Percentiles rank a stretch among this genome's conserved stretches.
Conservation (phyloP, 2,113 vertebrate genomes). For the Asarcornis scutulata region DNA sequence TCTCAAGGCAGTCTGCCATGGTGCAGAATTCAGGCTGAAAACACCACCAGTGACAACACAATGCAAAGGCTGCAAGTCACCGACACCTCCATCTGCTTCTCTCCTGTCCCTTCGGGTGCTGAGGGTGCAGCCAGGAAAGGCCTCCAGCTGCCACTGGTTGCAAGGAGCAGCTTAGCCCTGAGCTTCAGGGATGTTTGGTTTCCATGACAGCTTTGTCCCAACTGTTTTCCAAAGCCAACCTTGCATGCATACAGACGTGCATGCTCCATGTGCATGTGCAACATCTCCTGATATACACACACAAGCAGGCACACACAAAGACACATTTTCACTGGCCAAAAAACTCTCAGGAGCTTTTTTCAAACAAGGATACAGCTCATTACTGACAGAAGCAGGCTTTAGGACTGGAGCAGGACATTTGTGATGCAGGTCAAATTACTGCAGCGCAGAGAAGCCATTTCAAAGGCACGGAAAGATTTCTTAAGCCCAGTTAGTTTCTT, state of each 20-base stretch:
- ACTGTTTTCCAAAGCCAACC: background rate
- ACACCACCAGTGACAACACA: background rate
- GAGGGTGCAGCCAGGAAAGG: background rate
- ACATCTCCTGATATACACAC: conserved; percentile 11
- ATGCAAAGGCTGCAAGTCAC: background rate
- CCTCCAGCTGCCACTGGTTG: background rate
- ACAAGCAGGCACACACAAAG: conserved; percentile 46
- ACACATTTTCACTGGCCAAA: conserved; percentile 11
- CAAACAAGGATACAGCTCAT: conserved; percentile 56
- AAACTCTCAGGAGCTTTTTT: conserved; percentile 53
- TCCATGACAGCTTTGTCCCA: conserved; percentile 15
- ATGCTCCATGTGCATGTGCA: conserved; percentile 57
- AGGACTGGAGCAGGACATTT: background rate
- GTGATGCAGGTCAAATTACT: background rate
- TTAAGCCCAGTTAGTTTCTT: background rate
- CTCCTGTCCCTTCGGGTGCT: background rate
- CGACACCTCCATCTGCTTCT: background rate
- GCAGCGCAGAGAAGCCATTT: background rate
- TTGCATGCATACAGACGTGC: conserved; percentile 1
- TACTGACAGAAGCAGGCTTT: background rate
- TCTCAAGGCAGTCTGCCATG: background rate
- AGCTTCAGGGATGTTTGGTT: conserved; percentile 2
- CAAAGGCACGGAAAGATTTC: background rate
- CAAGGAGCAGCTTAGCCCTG: background rate
- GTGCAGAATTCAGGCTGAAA: background rate